Conservation (phyloP, 2,888 invertebrate species). For the Agrotis exclamationis region DNA sequence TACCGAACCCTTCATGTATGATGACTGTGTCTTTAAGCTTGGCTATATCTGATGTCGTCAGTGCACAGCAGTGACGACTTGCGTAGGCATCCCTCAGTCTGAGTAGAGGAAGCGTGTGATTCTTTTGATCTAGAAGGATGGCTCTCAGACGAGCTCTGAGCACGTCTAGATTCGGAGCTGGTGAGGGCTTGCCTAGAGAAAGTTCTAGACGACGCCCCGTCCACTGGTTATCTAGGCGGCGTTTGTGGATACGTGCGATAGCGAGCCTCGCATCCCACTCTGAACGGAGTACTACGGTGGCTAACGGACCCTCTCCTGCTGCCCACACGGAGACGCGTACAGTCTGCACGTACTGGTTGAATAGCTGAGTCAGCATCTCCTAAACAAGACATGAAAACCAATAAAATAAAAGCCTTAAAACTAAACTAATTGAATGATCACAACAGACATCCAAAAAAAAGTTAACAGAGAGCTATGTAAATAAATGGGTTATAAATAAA, state of each 20-base stretch:
- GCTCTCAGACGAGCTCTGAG: conserved; percentile 93
- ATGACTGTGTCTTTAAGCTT: conserved; percentile 94
- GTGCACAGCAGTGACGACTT: conserved; percentile 94
- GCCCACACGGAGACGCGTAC: conserved; percentile 84
- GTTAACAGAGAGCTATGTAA: not conserved
- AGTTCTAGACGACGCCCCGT: conserved; percentile 95
- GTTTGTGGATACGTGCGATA: conserved; percentile 96
- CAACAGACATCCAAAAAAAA: not conserved
- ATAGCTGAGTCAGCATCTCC: conserved; percentile 85
- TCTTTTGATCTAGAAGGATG: conserved; percentile 94
- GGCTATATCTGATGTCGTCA: conserved; percentile 93
- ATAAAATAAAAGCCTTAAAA: not conserved
- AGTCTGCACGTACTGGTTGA: conserved; percentile 83
- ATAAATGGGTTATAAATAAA: conserved; percentile 7
- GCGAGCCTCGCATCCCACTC: conserved; percentile 94
- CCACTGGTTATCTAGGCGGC: conserved; percentile 92
- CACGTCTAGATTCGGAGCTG: conserved; percentile 92
- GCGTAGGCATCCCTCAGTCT: conserved; percentile 96
- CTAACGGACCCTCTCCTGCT: conserved; percentile 90
- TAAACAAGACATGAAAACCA: conserved; percentile 59
- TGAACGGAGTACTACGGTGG: conserved; percentile 93
- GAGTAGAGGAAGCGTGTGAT: conserved; percentile 94
- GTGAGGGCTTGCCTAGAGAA: conserved; percentile 92
- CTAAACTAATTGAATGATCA: not conserved
- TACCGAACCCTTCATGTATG: conserved; percentile 85